Conservation (phyloP, 2,888 invertebrate species). For the Drosophila rellima region DNA sequence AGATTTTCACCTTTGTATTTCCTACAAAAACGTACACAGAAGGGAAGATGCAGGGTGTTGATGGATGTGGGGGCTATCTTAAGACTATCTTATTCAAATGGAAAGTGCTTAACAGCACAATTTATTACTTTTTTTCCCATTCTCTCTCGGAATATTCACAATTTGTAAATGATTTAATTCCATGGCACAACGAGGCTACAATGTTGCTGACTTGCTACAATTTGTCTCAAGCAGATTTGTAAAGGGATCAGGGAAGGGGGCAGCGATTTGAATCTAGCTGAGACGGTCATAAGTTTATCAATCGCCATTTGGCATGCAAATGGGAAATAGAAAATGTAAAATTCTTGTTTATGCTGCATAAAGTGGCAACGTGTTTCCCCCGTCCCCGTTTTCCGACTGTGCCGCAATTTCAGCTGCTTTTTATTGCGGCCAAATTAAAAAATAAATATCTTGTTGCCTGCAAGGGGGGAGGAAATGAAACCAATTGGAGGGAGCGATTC, state of each 20-base stretch:
- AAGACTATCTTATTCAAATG: slow-evolving; percentile 8
- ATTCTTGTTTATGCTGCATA: slow-evolving; percentile 52
- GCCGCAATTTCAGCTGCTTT: slow-evolving; percentile 23
- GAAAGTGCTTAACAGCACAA: slow-evolving; percentile 67
- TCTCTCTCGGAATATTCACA: slow-evolving; percentile 19
- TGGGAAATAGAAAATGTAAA: slow-evolving; percentile 38
- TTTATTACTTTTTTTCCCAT: slow-evolving; percentile 36
- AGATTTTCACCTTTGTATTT: neutral
- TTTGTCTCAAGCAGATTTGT: slow-evolving; percentile 32
- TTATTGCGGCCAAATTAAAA: slow-evolving; percentile 36
- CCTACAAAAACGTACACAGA: too few relatives aligned
- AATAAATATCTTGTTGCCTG: slow-evolving; percentile 40
- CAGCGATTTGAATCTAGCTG: slow-evolving; percentile 4
- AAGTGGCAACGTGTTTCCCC: slow-evolving; percentile 12
- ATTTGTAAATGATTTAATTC: slow-evolving; percentile 71
- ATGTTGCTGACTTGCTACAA: slow-evolving; percentile 46
- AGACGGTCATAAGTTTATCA: slow-evolving; percentile 9
- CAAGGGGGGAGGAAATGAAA: neutral
- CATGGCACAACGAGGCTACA: slow-evolving; percentile 29
- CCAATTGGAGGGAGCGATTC: slow-evolving; percentile 11
- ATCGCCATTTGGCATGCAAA: slow-evolving; percentile 52
- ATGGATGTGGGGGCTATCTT: neutral
- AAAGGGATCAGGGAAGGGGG: neutral
- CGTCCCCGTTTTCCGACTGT: neutral
- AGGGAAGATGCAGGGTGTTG: too few relatives aligned